Base-by-base conservation (phyloP, 2,113 vertebrate species). In the Camelus bactrianus region DNA sequence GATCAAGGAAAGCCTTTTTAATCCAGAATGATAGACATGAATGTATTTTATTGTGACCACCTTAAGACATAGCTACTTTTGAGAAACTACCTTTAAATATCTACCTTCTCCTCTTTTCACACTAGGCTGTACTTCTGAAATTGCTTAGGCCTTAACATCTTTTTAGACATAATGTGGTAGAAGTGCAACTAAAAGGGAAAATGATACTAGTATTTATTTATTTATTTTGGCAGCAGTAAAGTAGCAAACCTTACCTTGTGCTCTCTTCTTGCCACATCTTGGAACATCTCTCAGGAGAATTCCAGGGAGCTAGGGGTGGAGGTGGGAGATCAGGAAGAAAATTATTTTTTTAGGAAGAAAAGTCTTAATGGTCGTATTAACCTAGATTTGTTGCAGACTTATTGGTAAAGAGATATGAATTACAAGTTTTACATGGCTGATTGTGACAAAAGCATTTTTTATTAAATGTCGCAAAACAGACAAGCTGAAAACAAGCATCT, bases 371-470 rank as follows among this genome's bases (percentile, higher is more conserved):
- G 5, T 65, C 19, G 52, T 82, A 15, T 93, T 92, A 89, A 77
- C 19, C 15, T 58, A 86, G 30, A 79, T 19, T 65, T 82, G 52
- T 54, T 92, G 38, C 35, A 72, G 65, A 54, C n/a, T 86, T 90
- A 19, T 60, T 87, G 46, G 24, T 77, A 67, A 93, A 85, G 62
- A 67, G 17, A 52, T 70, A 35, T 26, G n/a, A 81, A 52, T 95
- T 96, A 65, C 13, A 89, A 46, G 7, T 60, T 83, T 89, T 85
- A 85, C 38, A 17, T 79, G n/a, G 13, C 5, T 94, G 20, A 86
- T 92, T 90, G 42, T 91, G 64, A 93, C 26, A 16, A 67, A 92
- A 92, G 12, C 10, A 92, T 50, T 65, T 93, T 72, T 73, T 12
- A 42, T 42, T 38, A 81, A 95, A 76, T 67, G 82, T 20, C 48